Evolutionary conservation across 2,113 vertebrate species (phyloP).

Genomic region (Nicator chloris): DNA sequence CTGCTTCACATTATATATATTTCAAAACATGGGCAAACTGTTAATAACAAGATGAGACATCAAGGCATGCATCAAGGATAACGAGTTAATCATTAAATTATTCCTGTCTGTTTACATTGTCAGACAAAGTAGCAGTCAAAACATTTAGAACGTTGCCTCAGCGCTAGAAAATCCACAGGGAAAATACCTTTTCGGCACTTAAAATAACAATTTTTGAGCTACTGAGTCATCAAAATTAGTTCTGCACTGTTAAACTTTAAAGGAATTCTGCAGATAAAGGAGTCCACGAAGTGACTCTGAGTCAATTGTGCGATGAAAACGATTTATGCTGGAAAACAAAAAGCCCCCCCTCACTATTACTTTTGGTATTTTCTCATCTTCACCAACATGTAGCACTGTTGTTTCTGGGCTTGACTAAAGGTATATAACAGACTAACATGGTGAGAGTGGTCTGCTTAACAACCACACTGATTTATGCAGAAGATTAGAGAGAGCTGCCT

Average conservation of each 20-base stretch:
- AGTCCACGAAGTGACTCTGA: slow-evolving; percentile 1
- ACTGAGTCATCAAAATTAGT: slow-evolving; percentile 66
- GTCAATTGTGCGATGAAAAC: slow-evolving; percentile 3
- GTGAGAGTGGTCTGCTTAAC: not conserved
- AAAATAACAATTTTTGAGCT: slow-evolving; percentile 54
- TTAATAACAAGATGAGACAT: slow-evolving; percentile 64
- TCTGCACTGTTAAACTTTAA: slow-evolving; percentile 66
- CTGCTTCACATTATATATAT: slow-evolving; percentile 38
- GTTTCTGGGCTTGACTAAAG: not conserved
- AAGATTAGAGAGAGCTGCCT: not conserved
- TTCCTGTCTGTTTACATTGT: slow-evolving; percentile 62
- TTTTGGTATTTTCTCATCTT: not conserved
- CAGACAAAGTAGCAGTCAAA: slow-evolving; percentile 63
- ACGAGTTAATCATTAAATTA: slow-evolving; percentile 62
- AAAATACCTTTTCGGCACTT: slow-evolving; percentile 64
- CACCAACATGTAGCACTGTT: not conserved
- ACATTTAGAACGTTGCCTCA: slow-evolving; percentile 40
- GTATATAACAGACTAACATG: not conserved
- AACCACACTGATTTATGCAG: not conserved
- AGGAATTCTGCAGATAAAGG: slow-evolving; percentile 49
- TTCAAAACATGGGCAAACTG: slow-evolving; percentile 50
- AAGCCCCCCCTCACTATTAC: not conserved
- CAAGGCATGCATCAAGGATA: slow-evolving; percentile 58
- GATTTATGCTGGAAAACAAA: not conserved
- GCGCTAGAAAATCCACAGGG: slow-evolving; percentile 56